Percentiles rank a stretch among this genome's conserved stretches.
Evolutionary conservation across 1,140 invertebrate genomes (phyloP).

Genomic region (Bombus terrestris): DNA sequence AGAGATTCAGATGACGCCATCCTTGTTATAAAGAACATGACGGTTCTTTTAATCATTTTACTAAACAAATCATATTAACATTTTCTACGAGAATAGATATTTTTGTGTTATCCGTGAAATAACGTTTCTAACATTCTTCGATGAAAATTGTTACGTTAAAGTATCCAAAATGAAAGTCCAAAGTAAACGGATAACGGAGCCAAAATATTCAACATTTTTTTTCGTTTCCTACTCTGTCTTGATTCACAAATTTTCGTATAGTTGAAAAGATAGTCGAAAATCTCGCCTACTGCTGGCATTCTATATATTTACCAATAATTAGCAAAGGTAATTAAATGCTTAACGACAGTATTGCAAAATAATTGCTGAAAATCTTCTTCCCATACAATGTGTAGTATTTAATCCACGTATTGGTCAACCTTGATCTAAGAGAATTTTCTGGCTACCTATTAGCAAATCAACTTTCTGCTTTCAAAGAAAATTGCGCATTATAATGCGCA

Average conservation of each 20-base stretch:
- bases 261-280: conserved; percentile 43
- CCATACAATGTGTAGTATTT: conserved; percentile 34
- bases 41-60: conserved; percentile 43
- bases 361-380: conserved; percentile 59
- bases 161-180: conserved; percentile 8
- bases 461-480: conserved; percentile 37
- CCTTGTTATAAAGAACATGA: conserved; percentile 54
- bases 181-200: background rate
- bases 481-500: conserved; percentile 31
- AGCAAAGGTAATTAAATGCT: conserved; percentile 58
- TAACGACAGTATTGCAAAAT: conserved; percentile 48
- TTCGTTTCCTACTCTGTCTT: conserved; percentile 24
- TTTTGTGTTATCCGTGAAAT: background rate
- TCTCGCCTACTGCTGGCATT: conserved; percentile 56
- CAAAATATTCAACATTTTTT: conserved; percentile 42
- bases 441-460: conserved; percentile 42
- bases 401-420: conserved; percentile 45
- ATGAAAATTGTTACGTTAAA: background rate
- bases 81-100: background rate
- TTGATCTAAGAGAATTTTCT: conserved; percentile 47
- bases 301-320: conserved; percentile 42
- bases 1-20: conserved; percentile 62
- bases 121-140: background rate
- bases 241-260: conserved; percentile 16
- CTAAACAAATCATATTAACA: conserved; percentile 28